A percentile compares a stretch with the other conserved stretches of the same genome.
Evolutionary conservation across 1,140 invertebrate genomes (phyloP).

Genomic region (Hycleus phaleratus): DNA sequence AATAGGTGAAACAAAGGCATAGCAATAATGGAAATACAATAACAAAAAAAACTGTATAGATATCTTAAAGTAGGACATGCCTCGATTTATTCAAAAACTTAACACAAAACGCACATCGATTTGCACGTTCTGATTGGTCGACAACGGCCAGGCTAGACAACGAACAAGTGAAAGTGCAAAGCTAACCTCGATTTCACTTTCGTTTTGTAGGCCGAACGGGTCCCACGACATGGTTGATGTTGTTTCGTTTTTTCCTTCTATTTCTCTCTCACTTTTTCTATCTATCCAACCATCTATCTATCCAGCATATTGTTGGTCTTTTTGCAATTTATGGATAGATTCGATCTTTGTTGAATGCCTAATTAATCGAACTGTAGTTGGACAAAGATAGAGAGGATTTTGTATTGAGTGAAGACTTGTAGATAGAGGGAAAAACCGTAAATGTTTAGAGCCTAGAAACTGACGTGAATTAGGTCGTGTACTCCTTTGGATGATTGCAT

Average conservation of each 20-base stretch:
- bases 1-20: too few relatives aligned
- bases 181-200: constrained; percentile 43
- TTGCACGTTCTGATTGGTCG: constrained; percentile 31
- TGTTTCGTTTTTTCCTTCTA: background rate
- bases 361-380: background rate
- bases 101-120: constrained; percentile 32
- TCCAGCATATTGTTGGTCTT: background rate
- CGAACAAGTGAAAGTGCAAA: constrained; percentile 43
- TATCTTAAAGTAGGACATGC: constrained; percentile 37
- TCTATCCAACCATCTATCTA: background rate
- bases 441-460: constrained; percentile 35
- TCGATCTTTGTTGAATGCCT: constrained; percentile 18
- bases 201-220: constrained; percentile 43
- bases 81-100: constrained; percentile 38
- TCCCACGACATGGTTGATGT: constrained; percentile 36
- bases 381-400: constrained; percentile 12
- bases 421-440: constrained; percentile 17
- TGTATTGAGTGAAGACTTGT: constrained; percentile 3
- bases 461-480: constrained; percentile 39
- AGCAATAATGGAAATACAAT: too few relatives aligned
- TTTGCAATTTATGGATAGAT: constrained; percentile 25
- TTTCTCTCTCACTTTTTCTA: background rate
- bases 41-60: too few relatives aligned
- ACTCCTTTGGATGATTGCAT: constrained; percentile 38
- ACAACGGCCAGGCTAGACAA: constrained; percentile 35